phyloP scores from a whole-genome alignment of 2,888 invertebrate species.

The Eupithecia centaureata region DNA sequence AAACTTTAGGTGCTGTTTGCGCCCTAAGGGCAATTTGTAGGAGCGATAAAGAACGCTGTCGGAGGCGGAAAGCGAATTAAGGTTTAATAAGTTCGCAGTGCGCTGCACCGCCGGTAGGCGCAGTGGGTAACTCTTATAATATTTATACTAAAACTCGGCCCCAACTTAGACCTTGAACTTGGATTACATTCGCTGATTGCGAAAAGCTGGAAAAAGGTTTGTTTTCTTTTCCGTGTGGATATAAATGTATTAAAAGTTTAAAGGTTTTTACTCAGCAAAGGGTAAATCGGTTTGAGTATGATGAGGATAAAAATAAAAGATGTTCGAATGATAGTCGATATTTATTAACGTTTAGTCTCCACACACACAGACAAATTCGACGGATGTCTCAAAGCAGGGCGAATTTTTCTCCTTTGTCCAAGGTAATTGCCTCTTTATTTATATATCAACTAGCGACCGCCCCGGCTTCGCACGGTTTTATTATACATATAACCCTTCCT shows the following conservation, averaged over 20 bases:
- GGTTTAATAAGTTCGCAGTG: slow-evolving; percentile 75
- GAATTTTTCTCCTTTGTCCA: no score
- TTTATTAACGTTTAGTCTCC: no score
- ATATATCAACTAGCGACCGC: no score
- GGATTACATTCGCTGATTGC: slow-evolving; percentile 9
- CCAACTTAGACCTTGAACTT: slow-evolving; percentile 25
- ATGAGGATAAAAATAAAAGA: neutral
- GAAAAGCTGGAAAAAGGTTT: neutral
- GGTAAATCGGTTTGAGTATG: neutral
- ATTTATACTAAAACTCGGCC: slow-evolving; percentile 26
- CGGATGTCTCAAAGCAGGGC: no score
- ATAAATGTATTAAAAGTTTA: neutral
- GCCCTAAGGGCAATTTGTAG: slow-evolving; percentile 42
- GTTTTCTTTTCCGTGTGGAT: neutral
- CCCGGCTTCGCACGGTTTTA: no score
- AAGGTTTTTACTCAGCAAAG: neutral
- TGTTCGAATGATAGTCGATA: neutral
- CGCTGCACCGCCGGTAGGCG: slow-evolving; percentile 48
- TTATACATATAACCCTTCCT: no score
- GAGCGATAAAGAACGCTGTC: slow-evolving; percentile 55
- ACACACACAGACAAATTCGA: no score
- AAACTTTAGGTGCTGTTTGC: no score
- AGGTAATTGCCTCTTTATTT: no score
- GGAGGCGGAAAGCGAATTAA: slow-evolving; percentile 61
- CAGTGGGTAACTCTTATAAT: slow-evolving; percentile 27